Percentiles rank a stretch among this genome's conserved stretches.
Conservation (phyloP, 92 coral and sea anemone genomes). For the Phenganax marumi region DNA sequence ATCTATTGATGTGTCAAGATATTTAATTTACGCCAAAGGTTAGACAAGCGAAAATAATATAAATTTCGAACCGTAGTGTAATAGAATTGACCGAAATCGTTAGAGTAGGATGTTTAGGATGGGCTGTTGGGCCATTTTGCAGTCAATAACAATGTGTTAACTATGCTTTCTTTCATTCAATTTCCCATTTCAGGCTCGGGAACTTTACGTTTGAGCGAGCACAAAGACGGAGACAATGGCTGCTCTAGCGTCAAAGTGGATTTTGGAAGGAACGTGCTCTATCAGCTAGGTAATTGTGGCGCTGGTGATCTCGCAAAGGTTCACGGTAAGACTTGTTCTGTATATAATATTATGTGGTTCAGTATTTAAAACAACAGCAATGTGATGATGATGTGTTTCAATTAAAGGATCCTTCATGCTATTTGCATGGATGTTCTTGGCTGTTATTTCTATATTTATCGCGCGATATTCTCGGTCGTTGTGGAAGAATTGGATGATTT, state of each 20-base stretch:
- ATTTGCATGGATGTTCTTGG: constrained; percentile 37
- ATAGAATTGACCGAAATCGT: too few relatives aligned
- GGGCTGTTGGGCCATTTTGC: not conserved
- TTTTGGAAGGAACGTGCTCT: not conserved
- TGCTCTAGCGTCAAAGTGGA: constrained; percentile 30
- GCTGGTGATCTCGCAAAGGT: not conserved
- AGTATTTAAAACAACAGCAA: too few relatives aligned
- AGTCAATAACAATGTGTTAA: not conserved
- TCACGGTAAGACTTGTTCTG: constrained; percentile 27
- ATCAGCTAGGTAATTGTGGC: constrained; percentile 17
- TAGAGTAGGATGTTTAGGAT: not conserved
- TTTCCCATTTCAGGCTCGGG: constrained; percentile 7
- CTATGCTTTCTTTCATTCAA: not conserved
- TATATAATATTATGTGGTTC: not conserved
- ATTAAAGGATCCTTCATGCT: constrained; percentile 35
- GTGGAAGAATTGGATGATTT: constrained; percentile 19
- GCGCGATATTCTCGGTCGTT: constrained; percentile 43
- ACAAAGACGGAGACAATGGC: constrained; percentile 8
- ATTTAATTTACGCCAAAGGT: constrained; percentile 34
- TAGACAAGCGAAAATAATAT: not conserved
- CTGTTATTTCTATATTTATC: constrained; percentile 30
- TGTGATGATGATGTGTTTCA: not conserved
- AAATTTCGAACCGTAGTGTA: not conserved
- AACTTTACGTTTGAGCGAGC: not conserved
- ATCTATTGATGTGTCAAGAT: constrained; percentile 13